Conservation (phyloP, 1,140 invertebrate species). For the Andricus grossulariae region DNA sequence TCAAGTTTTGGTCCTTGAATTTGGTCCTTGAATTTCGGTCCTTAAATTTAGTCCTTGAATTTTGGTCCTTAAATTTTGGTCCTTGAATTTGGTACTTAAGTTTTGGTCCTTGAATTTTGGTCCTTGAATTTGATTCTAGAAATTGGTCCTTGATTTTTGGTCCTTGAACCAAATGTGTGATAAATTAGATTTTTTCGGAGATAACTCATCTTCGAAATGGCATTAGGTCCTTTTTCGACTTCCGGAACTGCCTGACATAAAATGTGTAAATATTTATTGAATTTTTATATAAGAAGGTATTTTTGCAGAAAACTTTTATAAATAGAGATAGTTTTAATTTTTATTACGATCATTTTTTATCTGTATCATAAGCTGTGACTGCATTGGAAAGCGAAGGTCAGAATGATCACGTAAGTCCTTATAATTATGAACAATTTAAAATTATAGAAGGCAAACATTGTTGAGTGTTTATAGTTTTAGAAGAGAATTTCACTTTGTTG, state of each 20-base stretch:
- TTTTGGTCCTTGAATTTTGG: too few species aligned
- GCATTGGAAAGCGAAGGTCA: conserved; percentile 23
- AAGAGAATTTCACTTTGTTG: not conserved
- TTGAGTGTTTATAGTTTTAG: not conserved
- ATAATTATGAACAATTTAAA: conserved; percentile 15
- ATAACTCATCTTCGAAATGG: not conserved
- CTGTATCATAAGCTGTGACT: not conserved
- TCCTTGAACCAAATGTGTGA: not conserved
- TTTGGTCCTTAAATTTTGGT: too few species aligned
- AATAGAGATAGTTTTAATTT: not conserved
- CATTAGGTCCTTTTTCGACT: not conserved
- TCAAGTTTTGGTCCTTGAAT: too few species aligned
- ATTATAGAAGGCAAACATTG: conserved; percentile 5
- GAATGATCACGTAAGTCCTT: conserved; percentile 3
- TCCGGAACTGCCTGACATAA: not conserved
- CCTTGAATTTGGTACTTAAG: too few species aligned
- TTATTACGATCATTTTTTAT: not conserved
- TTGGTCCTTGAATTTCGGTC: too few species aligned
- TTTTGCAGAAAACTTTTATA: conserved; percentile 1
- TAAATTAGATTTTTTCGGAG: not conserved
- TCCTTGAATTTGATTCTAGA: too few species aligned
- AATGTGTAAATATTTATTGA: not conserved
- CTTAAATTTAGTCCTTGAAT: too few species aligned
- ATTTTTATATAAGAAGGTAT: not conserved
- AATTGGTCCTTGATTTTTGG: not conserved